A percentile compares a stretch with the other conserved stretches of the same genome.
Conservation (phyloP, 2,797 vertebrate genomes). For the Mus caroli region DNA sequence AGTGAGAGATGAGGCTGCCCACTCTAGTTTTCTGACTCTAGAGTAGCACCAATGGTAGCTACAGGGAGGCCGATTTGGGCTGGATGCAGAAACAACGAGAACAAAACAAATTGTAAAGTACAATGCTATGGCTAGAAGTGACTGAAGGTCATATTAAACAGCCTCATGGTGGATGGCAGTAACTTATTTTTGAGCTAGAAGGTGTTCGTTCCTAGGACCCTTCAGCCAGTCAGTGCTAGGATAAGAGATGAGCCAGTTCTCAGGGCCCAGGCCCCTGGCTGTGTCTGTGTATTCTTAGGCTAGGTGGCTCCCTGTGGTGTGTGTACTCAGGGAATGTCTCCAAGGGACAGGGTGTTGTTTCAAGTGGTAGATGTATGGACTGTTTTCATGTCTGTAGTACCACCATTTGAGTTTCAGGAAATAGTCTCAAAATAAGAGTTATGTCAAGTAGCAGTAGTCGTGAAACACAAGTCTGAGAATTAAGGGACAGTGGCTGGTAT, state of each 20-base stretch:
- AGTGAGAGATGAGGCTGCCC: background rate
- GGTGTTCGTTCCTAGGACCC: background rate
- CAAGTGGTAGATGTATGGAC: background rate
- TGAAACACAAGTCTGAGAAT: background rate
- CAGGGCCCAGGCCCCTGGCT: too few relatives aligned
- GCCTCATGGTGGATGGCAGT: background rate
- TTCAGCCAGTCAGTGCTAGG: background rate
- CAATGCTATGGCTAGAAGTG: background rate
- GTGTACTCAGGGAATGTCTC: background rate
- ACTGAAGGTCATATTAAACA: background rate
- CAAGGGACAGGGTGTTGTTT: background rate
- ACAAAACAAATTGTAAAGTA: background rate
- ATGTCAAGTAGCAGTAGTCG: background rate
- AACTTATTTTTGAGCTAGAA: constrained; percentile 3
- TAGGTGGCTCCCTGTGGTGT: background rate
- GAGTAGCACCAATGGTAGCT: background rate
- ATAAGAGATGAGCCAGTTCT: background rate
- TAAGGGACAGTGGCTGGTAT: background rate
- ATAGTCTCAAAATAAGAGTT: background rate
- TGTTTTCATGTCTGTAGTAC: background rate
- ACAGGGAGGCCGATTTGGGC: background rate
- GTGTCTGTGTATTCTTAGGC: background rate
- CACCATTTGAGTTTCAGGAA: background rate
- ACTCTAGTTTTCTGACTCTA: background rate
- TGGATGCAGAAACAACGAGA: background rate